Percentiles rank a stretch among this genome's conserved stretches.
These are phyloP conservation scores for Pongo pygmaeus DNA, from an alignment of 2,113 vertebrate species.

Conservation along the genomic window DNA sequence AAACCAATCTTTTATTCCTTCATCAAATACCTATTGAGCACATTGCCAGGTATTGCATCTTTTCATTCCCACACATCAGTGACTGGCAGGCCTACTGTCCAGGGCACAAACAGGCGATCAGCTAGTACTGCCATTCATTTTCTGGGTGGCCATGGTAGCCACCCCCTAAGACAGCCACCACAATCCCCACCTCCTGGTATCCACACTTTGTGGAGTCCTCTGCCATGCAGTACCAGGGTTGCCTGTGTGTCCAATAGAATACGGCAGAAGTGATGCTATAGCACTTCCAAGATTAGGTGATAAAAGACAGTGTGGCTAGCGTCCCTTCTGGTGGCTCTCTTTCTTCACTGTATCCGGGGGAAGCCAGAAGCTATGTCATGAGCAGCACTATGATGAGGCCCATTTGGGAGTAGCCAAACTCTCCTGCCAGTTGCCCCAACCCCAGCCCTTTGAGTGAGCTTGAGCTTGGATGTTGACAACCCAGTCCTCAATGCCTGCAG, in stretches of 20 bases:
- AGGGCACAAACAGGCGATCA: background rate
- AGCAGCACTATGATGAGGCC: background rate
- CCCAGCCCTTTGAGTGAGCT: background rate
- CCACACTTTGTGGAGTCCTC: background rate
- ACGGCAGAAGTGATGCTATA: background rate
- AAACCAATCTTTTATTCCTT: background rate
- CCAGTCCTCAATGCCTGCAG: background rate
- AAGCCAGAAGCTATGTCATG: background rate
- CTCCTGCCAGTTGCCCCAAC: background rate
- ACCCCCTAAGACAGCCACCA: background rate
- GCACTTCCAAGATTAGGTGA: background rate
- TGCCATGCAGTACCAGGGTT: background rate
- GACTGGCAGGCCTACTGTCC: background rate
- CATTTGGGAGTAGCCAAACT: background rate
- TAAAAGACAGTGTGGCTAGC: background rate
- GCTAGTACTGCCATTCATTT: background rate
- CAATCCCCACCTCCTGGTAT: background rate
- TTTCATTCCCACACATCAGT: background rate
- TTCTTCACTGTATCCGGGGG: background rate
- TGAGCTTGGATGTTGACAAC: background rate
- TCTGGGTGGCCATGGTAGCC: background rate
- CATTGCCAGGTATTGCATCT: background rate
- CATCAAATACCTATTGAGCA: no score
- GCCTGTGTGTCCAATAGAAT: background rate
- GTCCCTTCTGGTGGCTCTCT: background rate